A percentile compares a stretch with the other conserved stretches of the same genome.
Conservation (phyloP, 1,140 invertebrate species). For the Drosophila novamexicana region DNA sequence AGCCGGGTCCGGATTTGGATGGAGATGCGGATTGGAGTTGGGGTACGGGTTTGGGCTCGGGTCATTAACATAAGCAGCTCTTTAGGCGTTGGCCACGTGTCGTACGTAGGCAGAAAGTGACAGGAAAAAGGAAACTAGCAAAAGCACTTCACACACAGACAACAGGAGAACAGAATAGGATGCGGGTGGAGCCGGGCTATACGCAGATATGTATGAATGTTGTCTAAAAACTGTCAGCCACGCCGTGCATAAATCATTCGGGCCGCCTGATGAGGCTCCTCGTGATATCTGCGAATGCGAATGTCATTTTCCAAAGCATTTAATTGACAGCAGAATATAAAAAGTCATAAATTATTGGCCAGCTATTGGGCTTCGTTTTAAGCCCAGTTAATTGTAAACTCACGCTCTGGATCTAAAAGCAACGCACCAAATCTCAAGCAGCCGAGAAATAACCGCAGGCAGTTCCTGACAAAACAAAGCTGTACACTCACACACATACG, state of each 20-base stretch:
- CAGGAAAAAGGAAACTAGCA: slow-evolving; percentile 64
- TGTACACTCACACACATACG: slow-evolving; percentile 3
- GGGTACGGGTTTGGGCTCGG: slow-evolving; percentile 16
- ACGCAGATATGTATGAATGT: slow-evolving; percentile 29
- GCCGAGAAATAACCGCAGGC: slow-evolving; percentile 20
- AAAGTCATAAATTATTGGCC: slow-evolving; percentile 78
- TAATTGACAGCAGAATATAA: slow-evolving; percentile 76
- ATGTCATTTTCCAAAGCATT: slow-evolving; percentile 78
- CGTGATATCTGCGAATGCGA: slow-evolving; percentile 65
- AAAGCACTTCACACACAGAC: slow-evolving; percentile 52
- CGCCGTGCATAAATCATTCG: slow-evolving; percentile 70
- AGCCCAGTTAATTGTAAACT: slow-evolving; percentile 43
- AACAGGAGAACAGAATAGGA: not conserved
- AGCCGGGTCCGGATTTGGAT: slow-evolving; percentile 22
- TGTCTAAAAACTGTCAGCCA: slow-evolving; percentile 57
- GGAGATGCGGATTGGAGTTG: not conserved
- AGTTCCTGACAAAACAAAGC: slow-evolving; percentile 29
- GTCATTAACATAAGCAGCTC: slow-evolving; percentile 81
- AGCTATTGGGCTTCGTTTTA: slow-evolving; percentile 11
- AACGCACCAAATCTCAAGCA: slow-evolving; percentile 33
- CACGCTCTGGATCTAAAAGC: not conserved
- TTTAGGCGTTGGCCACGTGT: slow-evolving; percentile 72
- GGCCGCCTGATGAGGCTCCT: slow-evolving; percentile 31
- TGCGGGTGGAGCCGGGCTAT: not conserved
- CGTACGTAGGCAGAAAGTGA: slow-evolving; percentile 36